Conservation (phyloP, 2,113 vertebrate species). For the Porphyrio hochstetteri region DNA sequence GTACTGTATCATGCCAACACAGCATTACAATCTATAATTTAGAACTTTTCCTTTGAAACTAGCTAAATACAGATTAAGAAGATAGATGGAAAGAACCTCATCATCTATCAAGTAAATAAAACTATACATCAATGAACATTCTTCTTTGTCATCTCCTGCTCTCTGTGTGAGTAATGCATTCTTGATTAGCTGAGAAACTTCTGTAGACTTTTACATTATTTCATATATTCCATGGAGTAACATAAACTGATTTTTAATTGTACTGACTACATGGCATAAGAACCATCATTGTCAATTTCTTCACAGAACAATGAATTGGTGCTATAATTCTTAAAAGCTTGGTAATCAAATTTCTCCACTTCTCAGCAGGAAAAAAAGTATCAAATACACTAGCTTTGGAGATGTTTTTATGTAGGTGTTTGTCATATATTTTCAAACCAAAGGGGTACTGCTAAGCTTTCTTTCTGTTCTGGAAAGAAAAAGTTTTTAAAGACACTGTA, state of each 20-base stretch:
- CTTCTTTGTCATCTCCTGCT: constrained; percentile 1
- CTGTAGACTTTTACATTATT: not conserved
- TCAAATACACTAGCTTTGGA: not conserved
- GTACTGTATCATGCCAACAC: not conserved
- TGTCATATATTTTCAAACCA: not conserved
- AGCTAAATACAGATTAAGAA: constrained; percentile 52
- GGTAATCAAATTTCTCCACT: not conserved
- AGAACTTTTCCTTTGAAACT: constrained; percentile 54
- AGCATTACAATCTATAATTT: constrained; percentile 39
- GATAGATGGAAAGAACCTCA: constrained; percentile 5
- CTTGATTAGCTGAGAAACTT: constrained; percentile 4
- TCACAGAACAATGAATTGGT: not conserved
- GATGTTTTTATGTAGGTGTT: not conserved
- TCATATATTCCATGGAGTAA: not conserved
- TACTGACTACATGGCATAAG: not conserved
- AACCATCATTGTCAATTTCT: not conserved
- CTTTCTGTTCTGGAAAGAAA: not conserved
- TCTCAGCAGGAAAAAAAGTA: not conserved
- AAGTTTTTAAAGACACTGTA: not conserved
- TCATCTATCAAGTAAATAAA: constrained; percentile 44
- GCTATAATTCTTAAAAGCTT: not conserved
- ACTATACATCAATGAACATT: constrained; percentile 30
- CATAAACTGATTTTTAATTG: not conserved
- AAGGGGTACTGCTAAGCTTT: not conserved
- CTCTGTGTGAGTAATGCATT: not conserved